These are phyloP conservation scores for Mesitornis unicolor DNA, from an alignment of 2,113 vertebrate species.

Conservation along the genomic window DNA sequence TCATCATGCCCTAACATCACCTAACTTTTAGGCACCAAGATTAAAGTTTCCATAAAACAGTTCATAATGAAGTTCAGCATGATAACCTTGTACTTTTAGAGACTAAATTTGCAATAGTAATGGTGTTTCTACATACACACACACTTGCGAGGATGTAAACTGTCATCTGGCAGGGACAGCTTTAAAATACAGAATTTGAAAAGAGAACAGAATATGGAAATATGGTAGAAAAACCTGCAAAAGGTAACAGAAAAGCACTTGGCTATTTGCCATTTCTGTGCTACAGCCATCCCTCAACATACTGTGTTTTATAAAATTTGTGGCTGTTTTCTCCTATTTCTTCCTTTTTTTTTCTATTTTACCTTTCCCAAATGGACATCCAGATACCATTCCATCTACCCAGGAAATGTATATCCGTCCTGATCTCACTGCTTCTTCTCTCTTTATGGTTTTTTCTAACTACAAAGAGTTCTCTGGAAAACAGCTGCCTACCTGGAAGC, in stretches of 20 bases:
- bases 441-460: not conserved
- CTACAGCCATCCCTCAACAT: not conserved
- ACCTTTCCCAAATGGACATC: not conserved
- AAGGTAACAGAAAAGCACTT: not conserved
- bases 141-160: not conserved
- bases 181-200: not conserved
- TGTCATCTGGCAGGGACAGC: not conserved
- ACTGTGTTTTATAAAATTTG: not conserved
- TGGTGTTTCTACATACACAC: not conserved
- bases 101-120: not conserved
- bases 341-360: not conserved
- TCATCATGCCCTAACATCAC: not conserved
- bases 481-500: constrained; percentile 27
- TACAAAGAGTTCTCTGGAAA: not conserved
- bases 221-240: not conserved
- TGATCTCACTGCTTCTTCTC: not conserved
- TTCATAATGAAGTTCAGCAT: not conserved
- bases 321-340: not conserved
- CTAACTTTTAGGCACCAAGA: not conserved
- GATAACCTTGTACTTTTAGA: not conserved
- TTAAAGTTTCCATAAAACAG: not conserved
- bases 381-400: not conserved
- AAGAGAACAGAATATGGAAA: not conserved
- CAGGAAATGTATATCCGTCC: not conserved
- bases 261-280: not conserved